Evolutionary conservation across 1,140 invertebrate genomes (phyloP), one percentile per base, ranked within the genome.

Genomic region (Galleria mellonella): DNA sequence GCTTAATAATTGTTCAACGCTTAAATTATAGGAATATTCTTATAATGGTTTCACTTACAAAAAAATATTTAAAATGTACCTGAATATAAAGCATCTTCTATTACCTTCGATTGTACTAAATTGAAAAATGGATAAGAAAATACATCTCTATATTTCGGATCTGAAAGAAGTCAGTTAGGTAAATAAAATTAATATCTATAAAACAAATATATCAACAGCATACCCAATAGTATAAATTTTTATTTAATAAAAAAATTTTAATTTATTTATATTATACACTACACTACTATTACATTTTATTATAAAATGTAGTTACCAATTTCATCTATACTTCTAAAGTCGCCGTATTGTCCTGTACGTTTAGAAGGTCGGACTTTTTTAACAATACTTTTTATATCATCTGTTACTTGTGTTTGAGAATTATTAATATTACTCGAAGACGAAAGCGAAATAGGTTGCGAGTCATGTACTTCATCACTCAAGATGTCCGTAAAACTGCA

Each of bases 51-150:
- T n/a, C n/a, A n/a, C n/a, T n/a, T n/a, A n/a, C n/a, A n/a, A n/a
- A n/a, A n/a, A n/a, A n/a, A n/a, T n/a, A n/a, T n/a, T n/a, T n/a
- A n/a, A 47, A 33, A 81, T 69, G 86, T 84, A 92, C 92, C 89
- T 68, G 89, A 87, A 70, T 89, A 83, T 39, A 91, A 74, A 7
- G 90, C 85, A 79, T 91, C 88, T 67, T 93, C 89, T 59, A 94
- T 89, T 11, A 93, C 88, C 55, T 83, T 85, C 3, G 92, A 92
- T 62, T 94, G 93, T 4, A 94, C 88, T 32, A 88, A 66, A 76
- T 94, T 94, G 72, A 94, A 94, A 66, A 87, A 90, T 15, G 86
- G 88, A 85, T 90, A 93, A 8, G 71, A 58, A 71, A 93, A 93
- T 35, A 93, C 68, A 39, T 75, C 46, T 56, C 87, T 72, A 61